phyloP scores from a whole-genome alignment of 1,140 invertebrate genomes.

The Drosophila teissieri region DNA sequence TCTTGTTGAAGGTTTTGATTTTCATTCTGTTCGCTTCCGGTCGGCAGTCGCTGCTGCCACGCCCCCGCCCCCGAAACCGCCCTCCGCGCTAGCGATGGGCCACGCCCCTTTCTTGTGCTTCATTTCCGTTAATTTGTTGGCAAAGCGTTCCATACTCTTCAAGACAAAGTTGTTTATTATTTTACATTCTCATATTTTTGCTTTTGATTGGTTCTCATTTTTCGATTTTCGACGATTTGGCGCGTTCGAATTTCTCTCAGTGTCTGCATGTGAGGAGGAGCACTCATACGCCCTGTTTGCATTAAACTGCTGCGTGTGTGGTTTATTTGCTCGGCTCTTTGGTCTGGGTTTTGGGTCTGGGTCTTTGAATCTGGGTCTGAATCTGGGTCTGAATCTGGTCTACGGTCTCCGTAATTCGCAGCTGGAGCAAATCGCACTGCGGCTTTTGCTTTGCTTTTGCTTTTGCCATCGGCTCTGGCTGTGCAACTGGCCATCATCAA shows the following conservation, averaged over 20 bases:
- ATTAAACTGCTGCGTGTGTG: conserved; percentile 65
- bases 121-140: conserved; percentile 85
- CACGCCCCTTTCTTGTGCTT: conserved; percentile 63
- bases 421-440: conserved; percentile 50
- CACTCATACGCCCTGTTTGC: conserved; percentile 64
- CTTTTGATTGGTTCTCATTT: conserved; percentile 9
- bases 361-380: conserved; percentile 29
- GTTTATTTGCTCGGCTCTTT: conserved; percentile 65
- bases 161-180: conserved; percentile 84
- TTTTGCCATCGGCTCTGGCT: conserved; percentile 7
- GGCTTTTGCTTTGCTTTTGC: conserved; percentile 22
- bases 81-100: conserved; percentile 16
- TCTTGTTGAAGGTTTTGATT: conserved; percentile 42
- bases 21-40: conserved; percentile 54
- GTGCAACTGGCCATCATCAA: conserved; percentile 51
- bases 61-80: conserved; percentile 14
- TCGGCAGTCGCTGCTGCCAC: conserved; percentile 31
- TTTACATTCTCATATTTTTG: conserved; percentile 82
- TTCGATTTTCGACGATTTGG: conserved; percentile 22
- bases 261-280: conserved; percentile 10
- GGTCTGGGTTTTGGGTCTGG: conserved; percentile 44
- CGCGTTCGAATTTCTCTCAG: conserved; percentile 43
- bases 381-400: conserved; percentile 19
- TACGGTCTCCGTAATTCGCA: conserved; percentile 24
- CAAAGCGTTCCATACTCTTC: conserved; percentile 84